These are phyloP conservation scores for Rugalucina vietnamica DNA, from an alignment of 2,888 invertebrate genomes.

Conservation along the genomic window DNA sequence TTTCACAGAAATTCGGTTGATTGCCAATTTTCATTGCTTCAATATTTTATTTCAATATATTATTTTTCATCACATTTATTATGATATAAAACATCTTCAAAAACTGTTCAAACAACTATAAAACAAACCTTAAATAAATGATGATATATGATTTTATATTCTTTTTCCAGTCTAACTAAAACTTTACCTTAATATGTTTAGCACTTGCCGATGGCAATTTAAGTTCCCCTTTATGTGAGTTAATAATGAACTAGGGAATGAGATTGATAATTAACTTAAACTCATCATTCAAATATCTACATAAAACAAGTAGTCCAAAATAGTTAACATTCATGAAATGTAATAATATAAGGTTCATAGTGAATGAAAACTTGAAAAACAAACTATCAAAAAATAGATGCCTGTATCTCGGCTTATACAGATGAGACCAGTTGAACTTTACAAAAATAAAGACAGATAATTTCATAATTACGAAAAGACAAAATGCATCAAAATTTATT, in stretches of 20 bases:
- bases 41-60: background rate
- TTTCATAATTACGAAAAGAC: too few species aligned
- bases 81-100: background rate
- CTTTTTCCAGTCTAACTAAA: background rate
- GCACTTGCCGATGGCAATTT: background rate
- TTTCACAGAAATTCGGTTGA: too few species aligned
- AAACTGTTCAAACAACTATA: background rate
- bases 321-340: too few species aligned
- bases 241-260: background rate
- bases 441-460: too few species aligned
- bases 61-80: background rate
- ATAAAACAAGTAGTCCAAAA: too few species aligned
- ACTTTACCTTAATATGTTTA: background rate
- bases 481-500: too few species aligned
- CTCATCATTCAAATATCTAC: background rate
- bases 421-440: too few species aligned
- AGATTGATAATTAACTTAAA: background rate
- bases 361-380: too few species aligned
- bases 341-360: too few species aligned
- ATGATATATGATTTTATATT: background rate
- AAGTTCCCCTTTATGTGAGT: background rate
- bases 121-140: background rate
- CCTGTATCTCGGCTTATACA: too few species aligned
- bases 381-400: too few species aligned
- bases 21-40: too few species aligned